phyloP scores from a whole-genome alignment of 2,888 invertebrate genomes.

The Plemyria rubiginata region DNA sequence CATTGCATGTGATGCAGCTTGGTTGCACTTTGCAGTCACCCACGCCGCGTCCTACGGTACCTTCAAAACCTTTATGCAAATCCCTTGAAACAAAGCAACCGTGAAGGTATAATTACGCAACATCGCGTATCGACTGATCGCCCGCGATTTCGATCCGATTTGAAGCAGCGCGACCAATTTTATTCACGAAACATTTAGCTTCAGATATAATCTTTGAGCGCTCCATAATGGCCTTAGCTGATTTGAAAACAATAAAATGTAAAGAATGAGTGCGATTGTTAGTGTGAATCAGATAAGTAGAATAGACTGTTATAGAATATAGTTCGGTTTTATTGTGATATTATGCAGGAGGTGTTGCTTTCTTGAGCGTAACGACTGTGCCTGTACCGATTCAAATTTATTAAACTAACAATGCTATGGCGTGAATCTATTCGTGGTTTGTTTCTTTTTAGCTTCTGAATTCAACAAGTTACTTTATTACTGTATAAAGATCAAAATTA shows the following conservation, averaged over 20 bases:
- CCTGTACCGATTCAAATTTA: constrained; percentile 38
- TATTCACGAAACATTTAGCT: constrained; percentile 81
- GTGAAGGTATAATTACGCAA: constrained; percentile 77
- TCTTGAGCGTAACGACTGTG: constrained; percentile 44
- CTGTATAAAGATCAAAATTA: background rate
- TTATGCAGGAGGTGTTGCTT: constrained; percentile 57
- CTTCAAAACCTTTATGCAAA: constrained; percentile 54
- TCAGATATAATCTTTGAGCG: constrained; percentile 73
- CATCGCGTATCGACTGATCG: constrained; percentile 66
- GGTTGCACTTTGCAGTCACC: constrained; percentile 7
- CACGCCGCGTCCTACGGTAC: constrained; percentile 7
- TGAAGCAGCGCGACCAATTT: constrained; percentile 79
- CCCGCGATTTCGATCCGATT: constrained; percentile 68
- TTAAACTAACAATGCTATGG: constrained; percentile 37
- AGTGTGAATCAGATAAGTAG: constrained; percentile 74
- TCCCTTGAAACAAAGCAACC: constrained; percentile 57
- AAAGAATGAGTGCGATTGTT: constrained; percentile 72
- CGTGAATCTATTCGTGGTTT: constrained; percentile 28
- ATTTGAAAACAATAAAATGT: constrained; percentile 73
- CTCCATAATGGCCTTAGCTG: constrained; percentile 55
- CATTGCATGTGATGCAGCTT: background rate
- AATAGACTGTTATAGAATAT: constrained; percentile 62
- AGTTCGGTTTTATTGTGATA: constrained; percentile 58
- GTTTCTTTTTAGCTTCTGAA: background rate
- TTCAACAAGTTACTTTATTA: background rate